These are phyloP conservation scores for Yponomeuta malinellus DNA, from an alignment of 2,888 invertebrate genomes.

Conservation along the genomic window DNA sequence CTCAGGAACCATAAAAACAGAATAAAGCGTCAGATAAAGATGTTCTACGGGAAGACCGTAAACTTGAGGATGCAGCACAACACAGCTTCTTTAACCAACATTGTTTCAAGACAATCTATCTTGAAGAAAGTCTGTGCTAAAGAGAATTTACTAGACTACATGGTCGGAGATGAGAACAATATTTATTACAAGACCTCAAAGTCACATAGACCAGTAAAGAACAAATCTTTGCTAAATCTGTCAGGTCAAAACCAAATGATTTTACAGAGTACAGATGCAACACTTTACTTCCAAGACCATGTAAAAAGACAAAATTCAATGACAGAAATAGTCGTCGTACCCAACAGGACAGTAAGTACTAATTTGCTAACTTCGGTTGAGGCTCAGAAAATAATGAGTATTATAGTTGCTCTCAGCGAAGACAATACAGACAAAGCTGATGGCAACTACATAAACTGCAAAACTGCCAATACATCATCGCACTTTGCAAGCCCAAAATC, in stretches of 20 bases:
- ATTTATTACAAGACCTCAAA: neutral
- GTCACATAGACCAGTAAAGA: neutral
- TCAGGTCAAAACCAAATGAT: neutral
- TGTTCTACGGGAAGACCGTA: neutral
- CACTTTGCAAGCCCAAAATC: neutral
- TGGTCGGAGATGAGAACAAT: neutral
- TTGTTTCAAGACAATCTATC: neutral
- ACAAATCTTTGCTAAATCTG: neutral
- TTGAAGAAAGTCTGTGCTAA: neutral
- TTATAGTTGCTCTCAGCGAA: neutral
- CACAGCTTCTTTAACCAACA: neutral
- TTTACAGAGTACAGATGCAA: neutral
- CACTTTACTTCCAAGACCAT: neutral
- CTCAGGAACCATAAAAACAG: neutral
- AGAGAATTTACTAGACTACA: neutral
- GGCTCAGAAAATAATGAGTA: neutral
- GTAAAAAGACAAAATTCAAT: neutral
- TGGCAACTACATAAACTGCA: neutral
- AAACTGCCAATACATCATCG: neutral
- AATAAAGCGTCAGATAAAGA: neutral
- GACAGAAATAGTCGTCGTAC: neutral
- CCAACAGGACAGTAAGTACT: neutral
- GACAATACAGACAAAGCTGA: neutral
- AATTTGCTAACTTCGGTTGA: neutral
- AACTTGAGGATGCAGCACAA: neutral